Conservation (phyloP, 2,888 invertebrate genomes). For the Zonitis immaculata region DNA sequence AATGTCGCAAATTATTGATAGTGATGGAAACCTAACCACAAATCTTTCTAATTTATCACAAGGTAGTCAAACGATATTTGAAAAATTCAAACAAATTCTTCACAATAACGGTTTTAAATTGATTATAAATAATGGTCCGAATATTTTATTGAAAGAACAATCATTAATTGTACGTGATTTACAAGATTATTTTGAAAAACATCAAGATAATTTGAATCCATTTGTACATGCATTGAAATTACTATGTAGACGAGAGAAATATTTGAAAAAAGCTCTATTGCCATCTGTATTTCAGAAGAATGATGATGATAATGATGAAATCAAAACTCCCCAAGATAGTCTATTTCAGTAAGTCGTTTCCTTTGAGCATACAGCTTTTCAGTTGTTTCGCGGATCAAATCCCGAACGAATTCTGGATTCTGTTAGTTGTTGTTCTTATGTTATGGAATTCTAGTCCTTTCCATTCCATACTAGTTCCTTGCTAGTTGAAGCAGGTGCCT, state of each 20-base stretch:
- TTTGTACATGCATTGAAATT: slow-evolving; percentile 51
- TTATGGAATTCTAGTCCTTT: too few relatives aligned
- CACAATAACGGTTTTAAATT: slow-evolving; percentile 34
- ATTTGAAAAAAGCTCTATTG: slow-evolving; percentile 41
- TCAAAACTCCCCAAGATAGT: slow-evolving; percentile 33
- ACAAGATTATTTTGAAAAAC: slow-evolving; percentile 16
- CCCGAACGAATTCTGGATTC: too few relatives aligned
- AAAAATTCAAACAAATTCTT: slow-evolving; percentile 23
- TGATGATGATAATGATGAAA: slow-evolving; percentile 12
- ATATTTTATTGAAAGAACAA: slow-evolving; percentile 40
- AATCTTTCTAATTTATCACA: slow-evolving; percentile 11
- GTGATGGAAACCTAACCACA: slow-evolving; percentile 16
- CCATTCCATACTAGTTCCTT: too few relatives aligned
- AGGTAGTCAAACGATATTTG: slow-evolving; percentile 12
- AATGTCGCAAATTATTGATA: slow-evolving; percentile 9
- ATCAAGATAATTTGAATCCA: not conserved
- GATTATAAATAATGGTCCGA: slow-evolving; percentile 29
- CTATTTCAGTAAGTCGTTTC: slow-evolving; percentile 33
- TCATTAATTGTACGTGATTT: slow-evolving; percentile 42
- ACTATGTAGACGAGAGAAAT: slow-evolving; percentile 36
- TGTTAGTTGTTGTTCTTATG: too few relatives aligned
- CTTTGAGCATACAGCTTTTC: too few relatives aligned
- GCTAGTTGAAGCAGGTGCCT: too few relatives aligned
- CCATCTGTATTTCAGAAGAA: slow-evolving; percentile 39
- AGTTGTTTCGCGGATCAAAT: too few relatives aligned